A percentile compares a stretch with the other conserved stretches of the same genome.
Conservation (phyloP, 2,888 invertebrate species). For the Zaprionus obscuricornis region DNA sequence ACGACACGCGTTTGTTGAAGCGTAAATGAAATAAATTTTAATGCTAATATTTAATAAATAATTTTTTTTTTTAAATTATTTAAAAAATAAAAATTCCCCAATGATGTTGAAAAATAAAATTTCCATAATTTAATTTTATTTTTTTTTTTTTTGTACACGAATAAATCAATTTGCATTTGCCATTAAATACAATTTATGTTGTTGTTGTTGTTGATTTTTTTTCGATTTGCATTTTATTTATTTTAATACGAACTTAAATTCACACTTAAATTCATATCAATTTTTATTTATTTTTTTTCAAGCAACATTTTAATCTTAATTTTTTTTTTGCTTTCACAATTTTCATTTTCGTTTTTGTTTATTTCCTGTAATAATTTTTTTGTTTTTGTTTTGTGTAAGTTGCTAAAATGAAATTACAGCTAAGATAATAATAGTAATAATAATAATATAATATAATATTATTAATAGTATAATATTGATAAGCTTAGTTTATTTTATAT, state of each 20-base stretch:
- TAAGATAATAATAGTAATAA: slow-evolving; percentile 28
- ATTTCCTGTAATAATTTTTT: slow-evolving; percentile 37
- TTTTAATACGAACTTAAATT: slow-evolving; percentile 40
- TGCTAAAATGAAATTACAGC: too few relatives aligned
- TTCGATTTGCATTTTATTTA: slow-evolving; percentile 25
- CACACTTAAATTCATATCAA: slow-evolving; percentile 29
- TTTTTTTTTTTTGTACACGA: too few relatives aligned
- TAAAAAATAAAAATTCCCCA: background rate
- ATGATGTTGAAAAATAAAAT: too few relatives aligned
- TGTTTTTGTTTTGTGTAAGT: too few relatives aligned
- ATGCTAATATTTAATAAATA: slow-evolving; percentile 1
- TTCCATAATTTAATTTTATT: too few relatives aligned
- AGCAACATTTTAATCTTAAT: too few relatives aligned
- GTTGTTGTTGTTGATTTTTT: too few relatives aligned
- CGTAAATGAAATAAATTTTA: background rate
- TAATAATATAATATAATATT: slow-evolving; percentile 16
- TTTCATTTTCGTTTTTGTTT: background rate
- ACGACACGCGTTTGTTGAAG: background rate
- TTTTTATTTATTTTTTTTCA: background rate
- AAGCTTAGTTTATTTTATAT: slow-evolving; percentile 40
- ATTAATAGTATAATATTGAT: slow-evolving; percentile 41
- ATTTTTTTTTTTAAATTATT: background rate
- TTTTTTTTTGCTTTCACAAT: background rate
- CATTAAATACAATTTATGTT: too few relatives aligned
- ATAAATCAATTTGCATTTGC: slow-evolving; percentile 1